Conservation (phyloP, 2,888 invertebrate species). For the Dasypolia templi region DNA sequence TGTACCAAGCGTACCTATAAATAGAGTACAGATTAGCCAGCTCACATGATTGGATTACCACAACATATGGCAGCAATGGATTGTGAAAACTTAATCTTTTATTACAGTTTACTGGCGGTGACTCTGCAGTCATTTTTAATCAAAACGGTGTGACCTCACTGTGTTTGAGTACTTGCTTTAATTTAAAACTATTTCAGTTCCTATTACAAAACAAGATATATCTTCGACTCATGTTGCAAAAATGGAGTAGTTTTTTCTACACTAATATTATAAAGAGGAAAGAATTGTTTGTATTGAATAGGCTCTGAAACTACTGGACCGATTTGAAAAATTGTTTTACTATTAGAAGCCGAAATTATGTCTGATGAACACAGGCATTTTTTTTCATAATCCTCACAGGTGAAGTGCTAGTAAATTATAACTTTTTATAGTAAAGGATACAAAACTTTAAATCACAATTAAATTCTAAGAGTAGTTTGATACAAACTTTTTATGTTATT, state of each 20-base stretch:
- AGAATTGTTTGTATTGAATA: no score
- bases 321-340: no score
- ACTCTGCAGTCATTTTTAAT: background rate
- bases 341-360: no score
- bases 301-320: no score
- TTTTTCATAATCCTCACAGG: no score
- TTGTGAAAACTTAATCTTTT: conserved; percentile 8
- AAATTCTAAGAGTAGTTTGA: no score
- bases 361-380: no score
- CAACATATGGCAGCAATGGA: background rate
- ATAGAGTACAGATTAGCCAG: background rate
- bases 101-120: background rate
- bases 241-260: no score
- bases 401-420: no score
- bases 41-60: conserved; percentile 20
- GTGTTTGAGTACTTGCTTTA: background rate
- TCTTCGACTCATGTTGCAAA: background rate
- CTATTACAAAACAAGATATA: background rate
- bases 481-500: no score
- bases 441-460: background rate
- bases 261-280: no score
- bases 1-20: background rate
- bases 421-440: no score
- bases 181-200: background rate
- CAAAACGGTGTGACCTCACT: background rate